These are phyloP conservation scores for Stomatorhinus ivindoensis DNA, from an alignment of 2,113 vertebrate genomes.

Conservation along the genomic window DNA sequence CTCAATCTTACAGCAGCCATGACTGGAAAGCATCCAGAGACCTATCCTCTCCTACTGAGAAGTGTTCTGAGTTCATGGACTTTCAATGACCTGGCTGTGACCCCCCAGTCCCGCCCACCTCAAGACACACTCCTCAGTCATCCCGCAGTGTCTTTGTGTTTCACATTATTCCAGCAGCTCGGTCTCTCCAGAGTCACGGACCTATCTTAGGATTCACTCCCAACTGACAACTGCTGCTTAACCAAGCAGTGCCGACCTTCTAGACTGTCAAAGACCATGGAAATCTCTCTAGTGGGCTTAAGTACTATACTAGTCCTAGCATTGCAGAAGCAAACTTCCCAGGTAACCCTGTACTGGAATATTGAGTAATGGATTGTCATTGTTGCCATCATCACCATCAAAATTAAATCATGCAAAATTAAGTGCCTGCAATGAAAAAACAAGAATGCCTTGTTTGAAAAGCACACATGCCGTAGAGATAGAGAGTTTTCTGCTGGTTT, in stretches of 20 bases:
- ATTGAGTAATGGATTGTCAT: not conserved
- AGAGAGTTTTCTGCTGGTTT: not conserved
- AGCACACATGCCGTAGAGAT: not conserved
- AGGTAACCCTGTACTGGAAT: not conserved
- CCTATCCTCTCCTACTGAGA: slow-evolving; percentile 30
- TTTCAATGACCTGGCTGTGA: slow-evolving; percentile 75
- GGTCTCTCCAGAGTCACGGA: not conserved
- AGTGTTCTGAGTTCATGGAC: slow-evolving; percentile 68
- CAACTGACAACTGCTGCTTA: not conserved
- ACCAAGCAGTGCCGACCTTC: not conserved
- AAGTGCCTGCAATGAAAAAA: not conserved
- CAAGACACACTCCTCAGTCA: slow-evolving; percentile 70
- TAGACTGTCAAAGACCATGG: not conserved
- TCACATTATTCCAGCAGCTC: slow-evolving; percentile 53
- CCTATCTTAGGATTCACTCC: not conserved
- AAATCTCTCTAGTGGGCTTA: not conserved
- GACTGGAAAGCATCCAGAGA: not conserved
- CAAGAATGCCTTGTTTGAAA: not conserved
- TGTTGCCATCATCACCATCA: not conserved
- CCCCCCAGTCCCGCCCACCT: slow-evolving; percentile 64
- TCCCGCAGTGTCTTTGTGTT: slow-evolving; percentile 72
- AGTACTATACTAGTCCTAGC: not conserved
- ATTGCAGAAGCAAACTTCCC: not conserved
- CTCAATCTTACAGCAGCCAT: not conserved
- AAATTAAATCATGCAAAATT: not conserved